A percentile compares a stretch with the other conserved stretches of the same genome.
phyloP scores from a whole-genome alignment of 2,113 vertebrate genomes.

The Macaca fascicularis region T2T-MFA8v1.1 NC_088379.1:41795501-41796000 shows the following conservation, averaged over 20 bases:
- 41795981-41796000: constrained; percentile 38
- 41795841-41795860: background rate
- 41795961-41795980: background rate
- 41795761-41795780: constrained; percentile 96
- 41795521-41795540: background rate
- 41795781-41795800: constrained; percentile 96
- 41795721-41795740: constrained; percentile 95
- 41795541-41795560: background rate
- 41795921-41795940: background rate
- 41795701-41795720: constrained; percentile 87
- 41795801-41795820: constrained; percentile 89
- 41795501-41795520: background rate
- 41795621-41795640: background rate
- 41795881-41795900: background rate
- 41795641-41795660: background rate
- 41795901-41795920: background rate
- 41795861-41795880: background rate
- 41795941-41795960: constrained; percentile 7
- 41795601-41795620: background rate
- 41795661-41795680: background rate
- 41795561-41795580: background rate
- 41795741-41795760: constrained; percentile 95
- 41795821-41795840: background rate
- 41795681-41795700: accelerated
- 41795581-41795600: constrained; percentile 2